Percentiles rank a stretch among this genome's conserved stretches.
Evolutionary conservation across 2,888 invertebrate species (phyloP).

Genomic region (Glyphotaelius pellucidus): DNA sequence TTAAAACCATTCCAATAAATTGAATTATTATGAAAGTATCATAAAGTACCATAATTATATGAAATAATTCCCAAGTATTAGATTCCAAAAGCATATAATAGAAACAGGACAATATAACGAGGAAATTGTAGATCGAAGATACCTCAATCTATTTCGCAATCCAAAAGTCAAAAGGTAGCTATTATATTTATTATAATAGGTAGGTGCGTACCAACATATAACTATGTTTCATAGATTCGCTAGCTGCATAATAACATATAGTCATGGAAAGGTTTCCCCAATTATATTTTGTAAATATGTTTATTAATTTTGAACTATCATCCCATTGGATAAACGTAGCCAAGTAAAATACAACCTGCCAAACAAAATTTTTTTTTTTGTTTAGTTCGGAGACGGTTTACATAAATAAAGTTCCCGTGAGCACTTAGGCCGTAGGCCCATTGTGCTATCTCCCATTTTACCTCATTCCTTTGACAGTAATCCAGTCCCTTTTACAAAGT

Average conservation of each 20-base stretch:
- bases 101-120: too few species aligned
- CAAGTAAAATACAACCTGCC: background rate
- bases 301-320: background rate
- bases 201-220: background rate
- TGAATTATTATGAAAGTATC: too few species aligned
- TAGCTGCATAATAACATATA: background rate
- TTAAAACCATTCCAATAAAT: too few species aligned
- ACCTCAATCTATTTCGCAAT: background rate
- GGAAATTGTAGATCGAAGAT: too few species aligned
- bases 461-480: too few species aligned
- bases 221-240: background rate
- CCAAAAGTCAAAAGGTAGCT: background rate
- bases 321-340: background rate
- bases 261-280: background rate
- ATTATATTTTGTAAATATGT: background rate
- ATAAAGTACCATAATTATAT: too few species aligned
- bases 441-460: too few species aligned
- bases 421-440: too few species aligned
- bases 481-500: too few species aligned
- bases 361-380: slow-evolving; percentile 13
- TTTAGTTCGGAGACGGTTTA: too few species aligned
- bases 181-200: background rate
- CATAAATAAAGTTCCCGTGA: too few species aligned
- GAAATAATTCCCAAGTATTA: too few species aligned
- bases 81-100: background rate